Percentiles rank a stretch among this genome's conserved stretches.
Evolutionary conservation across 23 tunicate genomes (phyloP).

Genomic region (Styela plicata): DNA sequence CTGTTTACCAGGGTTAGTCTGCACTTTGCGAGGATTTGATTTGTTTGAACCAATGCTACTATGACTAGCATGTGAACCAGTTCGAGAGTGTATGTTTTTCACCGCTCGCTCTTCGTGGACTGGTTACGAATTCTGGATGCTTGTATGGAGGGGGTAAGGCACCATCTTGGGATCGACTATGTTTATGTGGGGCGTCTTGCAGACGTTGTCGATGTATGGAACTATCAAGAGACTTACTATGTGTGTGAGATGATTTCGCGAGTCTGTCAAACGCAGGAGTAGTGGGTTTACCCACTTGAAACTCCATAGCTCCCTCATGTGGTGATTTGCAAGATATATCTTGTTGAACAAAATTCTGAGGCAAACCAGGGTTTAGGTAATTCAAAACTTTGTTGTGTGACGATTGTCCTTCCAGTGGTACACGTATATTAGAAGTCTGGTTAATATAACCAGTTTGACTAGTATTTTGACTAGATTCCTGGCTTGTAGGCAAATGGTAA

Average conservation of each 20-base stretch:
- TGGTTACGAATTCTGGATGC: constrained; percentile 1
- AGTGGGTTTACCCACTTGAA: neutral
- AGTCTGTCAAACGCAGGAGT: neutral
- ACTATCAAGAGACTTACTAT: constrained; percentile 4
- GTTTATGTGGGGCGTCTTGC: neutral
- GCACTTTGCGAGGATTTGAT: neutral
- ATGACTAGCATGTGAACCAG: constrained; percentile 3
- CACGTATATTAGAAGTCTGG: neutral
- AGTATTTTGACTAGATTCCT: neutral
- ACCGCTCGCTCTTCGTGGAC: constrained; percentile 7
- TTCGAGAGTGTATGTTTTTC: constrained; percentile 5
- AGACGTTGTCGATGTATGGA: neutral
- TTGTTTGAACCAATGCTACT: constrained; percentile 16
- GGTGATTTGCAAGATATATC: too few species aligned
- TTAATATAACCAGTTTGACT: neutral
- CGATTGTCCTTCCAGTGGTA: neutral
- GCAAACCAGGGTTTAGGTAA: neutral
- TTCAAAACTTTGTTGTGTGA: neutral
- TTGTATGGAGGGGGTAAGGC: neutral
- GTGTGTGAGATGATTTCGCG: neutral
- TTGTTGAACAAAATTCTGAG: too few species aligned
- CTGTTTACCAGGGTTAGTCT: neutral
- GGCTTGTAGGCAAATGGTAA: neutral
- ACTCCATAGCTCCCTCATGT: neutral
- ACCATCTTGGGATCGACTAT: constrained; percentile 22